Evolutionary conservation across 2,888 invertebrate species (phyloP).

Genomic region (Hemicrepidius hirtus): DNA sequence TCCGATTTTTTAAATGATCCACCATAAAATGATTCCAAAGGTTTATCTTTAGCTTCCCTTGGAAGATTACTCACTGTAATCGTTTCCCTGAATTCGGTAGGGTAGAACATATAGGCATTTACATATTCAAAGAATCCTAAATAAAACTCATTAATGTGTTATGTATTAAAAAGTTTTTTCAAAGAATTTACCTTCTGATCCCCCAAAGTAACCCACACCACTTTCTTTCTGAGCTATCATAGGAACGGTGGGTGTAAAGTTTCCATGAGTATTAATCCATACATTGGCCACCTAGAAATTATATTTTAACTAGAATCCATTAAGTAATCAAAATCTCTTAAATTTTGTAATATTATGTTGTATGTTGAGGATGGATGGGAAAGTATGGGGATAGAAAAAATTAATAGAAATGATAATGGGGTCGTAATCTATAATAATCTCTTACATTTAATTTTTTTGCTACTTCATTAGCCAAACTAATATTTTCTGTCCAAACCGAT

Average conservation of each 20-base stretch:
- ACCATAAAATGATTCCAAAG: constrained; percentile 35
- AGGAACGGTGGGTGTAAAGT: constrained; percentile 72
- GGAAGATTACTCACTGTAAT: not conserved
- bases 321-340: too few relatives aligned
- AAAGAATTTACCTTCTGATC: constrained; percentile 63
- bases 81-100: not conserved
- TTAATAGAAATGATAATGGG: too few relatives aligned
- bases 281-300: constrained; percentile 71
- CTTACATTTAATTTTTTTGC: constrained; percentile 71
- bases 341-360: too few relatives aligned
- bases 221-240: constrained; percentile 73
- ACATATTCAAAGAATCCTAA: constrained; percentile 42
- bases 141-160: too few relatives aligned
- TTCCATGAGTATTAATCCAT: constrained; percentile 75
- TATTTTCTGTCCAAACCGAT: constrained; percentile 76
- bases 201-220: constrained; percentile 74
- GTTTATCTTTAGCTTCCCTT: constrained; percentile 17
- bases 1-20: constrained; percentile 47
- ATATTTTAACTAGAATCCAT: not conserved
- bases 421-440: too few relatives aligned
- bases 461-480: constrained; percentile 74
- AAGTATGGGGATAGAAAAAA: too few relatives aligned
- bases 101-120: not conserved
- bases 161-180: too few relatives aligned
- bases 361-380: too few relatives aligned